Conservation (phyloP, 1,140 invertebrate species). For the Hormaphis cornu region DNA sequence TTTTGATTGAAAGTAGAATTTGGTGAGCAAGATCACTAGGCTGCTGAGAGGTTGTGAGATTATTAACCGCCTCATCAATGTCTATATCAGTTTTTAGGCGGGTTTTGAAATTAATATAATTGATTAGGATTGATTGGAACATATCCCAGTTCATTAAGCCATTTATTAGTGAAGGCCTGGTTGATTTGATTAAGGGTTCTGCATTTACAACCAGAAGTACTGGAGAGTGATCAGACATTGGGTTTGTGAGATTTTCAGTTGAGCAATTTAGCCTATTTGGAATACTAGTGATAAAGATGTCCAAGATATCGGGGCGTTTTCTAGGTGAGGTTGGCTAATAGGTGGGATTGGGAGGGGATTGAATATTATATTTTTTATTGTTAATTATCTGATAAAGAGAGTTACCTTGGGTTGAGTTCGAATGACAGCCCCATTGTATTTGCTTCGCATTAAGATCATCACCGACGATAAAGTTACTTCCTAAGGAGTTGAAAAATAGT, state of each 20-base stretch:
- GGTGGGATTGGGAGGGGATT: background rate
- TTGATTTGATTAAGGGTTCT: background rate
- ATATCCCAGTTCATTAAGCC: background rate
- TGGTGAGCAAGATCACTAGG: background rate
- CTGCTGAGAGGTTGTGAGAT: background rate
- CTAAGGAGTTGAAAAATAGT: background rate
- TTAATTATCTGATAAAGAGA: background rate
- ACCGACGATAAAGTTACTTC: constrained; percentile 1
- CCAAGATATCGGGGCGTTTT: background rate
- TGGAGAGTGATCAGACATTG: constrained; percentile 14
- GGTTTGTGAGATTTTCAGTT: background rate
- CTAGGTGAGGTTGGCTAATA: constrained; percentile 2
- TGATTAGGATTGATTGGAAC: background rate
- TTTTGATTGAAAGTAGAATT: background rate
- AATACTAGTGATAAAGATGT: constrained; percentile 6
- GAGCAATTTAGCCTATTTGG: background rate
- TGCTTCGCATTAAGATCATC: constrained; percentile 16
- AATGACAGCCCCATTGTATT: background rate
- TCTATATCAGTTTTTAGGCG: constrained; percentile 3
- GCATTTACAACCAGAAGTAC: background rate
- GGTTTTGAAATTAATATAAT: background rate
- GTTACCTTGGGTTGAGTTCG: background rate
- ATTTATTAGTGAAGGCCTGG: background rate
- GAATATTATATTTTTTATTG: background rate
- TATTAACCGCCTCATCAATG: background rate